These are phyloP conservation scores for Dasysyrphus tricinctus DNA, from an alignment of 2,888 invertebrate genomes.

Conservation along the genomic window DNA sequence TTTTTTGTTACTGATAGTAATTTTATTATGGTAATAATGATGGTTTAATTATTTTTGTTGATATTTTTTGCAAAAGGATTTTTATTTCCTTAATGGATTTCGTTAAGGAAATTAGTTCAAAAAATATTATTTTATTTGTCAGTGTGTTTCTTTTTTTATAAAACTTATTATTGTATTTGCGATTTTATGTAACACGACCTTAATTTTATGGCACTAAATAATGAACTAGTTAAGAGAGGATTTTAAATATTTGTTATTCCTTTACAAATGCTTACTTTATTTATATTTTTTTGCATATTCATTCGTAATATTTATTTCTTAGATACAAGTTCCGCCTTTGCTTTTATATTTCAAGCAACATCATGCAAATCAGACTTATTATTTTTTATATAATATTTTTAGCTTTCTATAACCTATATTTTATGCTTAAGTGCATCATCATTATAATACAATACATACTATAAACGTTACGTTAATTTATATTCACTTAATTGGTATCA, in stretches of 20 bases:
- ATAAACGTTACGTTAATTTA: constrained; percentile 10
- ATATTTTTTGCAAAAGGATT: too few relatives aligned
- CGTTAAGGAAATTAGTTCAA: too few relatives aligned
- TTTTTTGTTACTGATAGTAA: too few relatives aligned
- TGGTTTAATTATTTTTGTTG: too few relatives aligned
- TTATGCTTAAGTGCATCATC: constrained; percentile 43
- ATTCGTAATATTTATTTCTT: constrained; percentile 17
- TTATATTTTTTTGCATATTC: constrained; percentile 10
- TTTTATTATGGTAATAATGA: too few relatives aligned
- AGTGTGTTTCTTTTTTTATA: not conserved
- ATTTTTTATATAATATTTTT: constrained; percentile 20
- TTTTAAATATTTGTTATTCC: not conserved
- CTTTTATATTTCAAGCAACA: constrained; percentile 50
- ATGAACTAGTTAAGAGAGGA: constrained; percentile 12
- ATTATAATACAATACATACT: constrained; percentile 1
- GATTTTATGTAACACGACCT: constrained; percentile 14
- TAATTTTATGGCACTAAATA: constrained; percentile 46
- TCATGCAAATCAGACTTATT: constrained; percentile 62
- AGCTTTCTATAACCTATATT: constrained; percentile 10
- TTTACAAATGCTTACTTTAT: constrained; percentile 29
- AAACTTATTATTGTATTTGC: not conserved
- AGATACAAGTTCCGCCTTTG: constrained; percentile 40
- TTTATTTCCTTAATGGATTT: too few relatives aligned
- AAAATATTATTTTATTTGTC: too few relatives aligned
- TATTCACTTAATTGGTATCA: constrained; percentile 62